Percentiles rank a stretch among this genome's conserved stretches.
These are phyloP conservation scores for Coregonus ussuriensis DNA, from an alignment of 2,797 vertebrate genomes.

Conservation along the genomic window DNA sequence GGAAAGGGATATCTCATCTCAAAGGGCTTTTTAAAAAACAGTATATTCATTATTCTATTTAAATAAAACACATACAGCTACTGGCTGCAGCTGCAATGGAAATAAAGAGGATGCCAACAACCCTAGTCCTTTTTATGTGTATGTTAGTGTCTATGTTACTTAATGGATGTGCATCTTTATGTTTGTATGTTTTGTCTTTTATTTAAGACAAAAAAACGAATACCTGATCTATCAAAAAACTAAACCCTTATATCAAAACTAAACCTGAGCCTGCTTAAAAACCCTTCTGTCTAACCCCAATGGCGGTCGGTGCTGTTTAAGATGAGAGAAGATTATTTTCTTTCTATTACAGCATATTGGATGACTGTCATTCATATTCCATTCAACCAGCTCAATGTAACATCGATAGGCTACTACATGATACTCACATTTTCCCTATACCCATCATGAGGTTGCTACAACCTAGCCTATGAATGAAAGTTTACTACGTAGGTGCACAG, in stretches of 20 bases:
- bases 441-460: no score
- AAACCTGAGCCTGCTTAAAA: not conserved
- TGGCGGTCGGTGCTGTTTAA: no score
- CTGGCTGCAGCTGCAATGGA: constrained; percentile 60
- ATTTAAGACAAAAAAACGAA: not conserved
- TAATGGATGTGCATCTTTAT: not conserved
- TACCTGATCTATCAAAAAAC: no score
- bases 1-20: constrained; percentile 34
- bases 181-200: not conserved
- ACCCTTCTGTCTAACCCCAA: not conserved
- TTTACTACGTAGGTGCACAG: no score
- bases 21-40: constrained; percentile 39
- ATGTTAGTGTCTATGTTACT: constrained; percentile 19
- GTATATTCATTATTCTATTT: constrained; percentile 53
- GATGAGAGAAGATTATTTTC: no score
- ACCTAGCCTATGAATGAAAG: no score
- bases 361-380: no score
- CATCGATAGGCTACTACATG: no score
- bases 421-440: no score
- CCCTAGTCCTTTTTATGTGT: constrained; percentile 43
- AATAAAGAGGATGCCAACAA: constrained; percentile 72
- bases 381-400: no score
- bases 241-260: not conserved
- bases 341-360: not conserved
- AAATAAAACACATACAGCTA: constrained; percentile 51